Base-by-base conservation (phyloP, 92 coral and sea anemone species). In the Galaxea fascicularis region DNA sequence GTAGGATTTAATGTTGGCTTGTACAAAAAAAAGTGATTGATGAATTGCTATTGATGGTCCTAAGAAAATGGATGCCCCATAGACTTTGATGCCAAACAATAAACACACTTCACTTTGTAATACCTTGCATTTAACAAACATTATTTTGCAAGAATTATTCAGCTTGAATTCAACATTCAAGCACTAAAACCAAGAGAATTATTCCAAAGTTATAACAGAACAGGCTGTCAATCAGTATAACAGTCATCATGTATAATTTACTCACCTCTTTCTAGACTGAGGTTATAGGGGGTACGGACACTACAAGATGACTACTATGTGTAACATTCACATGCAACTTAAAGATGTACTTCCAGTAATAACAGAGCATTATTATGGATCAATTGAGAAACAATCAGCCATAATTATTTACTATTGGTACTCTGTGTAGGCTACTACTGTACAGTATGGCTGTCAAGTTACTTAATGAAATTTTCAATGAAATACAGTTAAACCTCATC, bases 331-430 rank as follows among this genome's bases (percentile, higher is more conserved):
- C 77, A 73, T 73, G 77, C 77, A 73, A 73, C 77, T 73, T 73
- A 73, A 73, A 73, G 77, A 73, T 73, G 77, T 73, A 73, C 77
- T 73, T 73, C 77, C 77, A 73, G 77, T 73, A 73, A 73, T 73
- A 73, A 73, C 77, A 73, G 58, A 73, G 77, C 77, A 73, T 41
- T 73, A 73, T 73, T 73, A 73, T 73, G 77, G 58, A 73, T 73
- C 77, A 73, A 73, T 73, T 16, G 58, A 41, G 60, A 73, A 73
- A 73, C 77, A 73, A 41, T 73, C 77, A 73, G 77, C 77, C 77
- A 73, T 73, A 73, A 73, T 20, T 73, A 73, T 73, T 73, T 73
- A 73, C 77, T 73, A 73, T 9, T 29, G 77, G 77, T 73, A 73
- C 77, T 73, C 77, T 73, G 77, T 73, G 77, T 12, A 73, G 77